Base-by-base conservation (phyloP, 2,797 vertebrate genomes). In the Acanthurus tractus region DNA sequence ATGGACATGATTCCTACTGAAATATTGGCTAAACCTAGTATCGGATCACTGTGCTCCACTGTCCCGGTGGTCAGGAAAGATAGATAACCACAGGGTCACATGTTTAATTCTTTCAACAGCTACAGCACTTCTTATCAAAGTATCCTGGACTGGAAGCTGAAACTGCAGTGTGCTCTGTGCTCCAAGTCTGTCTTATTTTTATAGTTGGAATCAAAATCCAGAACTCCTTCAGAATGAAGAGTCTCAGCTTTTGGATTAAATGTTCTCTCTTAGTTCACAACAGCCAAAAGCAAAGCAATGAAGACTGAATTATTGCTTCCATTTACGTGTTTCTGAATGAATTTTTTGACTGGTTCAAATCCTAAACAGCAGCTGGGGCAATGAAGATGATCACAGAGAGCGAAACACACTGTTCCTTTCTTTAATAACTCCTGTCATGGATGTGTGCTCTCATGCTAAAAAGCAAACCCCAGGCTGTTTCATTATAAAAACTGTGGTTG, bases 101-200 rank as follows among this genome's bases (percentile, higher is more conserved):
- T 15, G 53, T 67, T 54, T 18, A 50, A 66, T 48, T 55, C 22
- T 65, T 12, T 54, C 20, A 48, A 45, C 29, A 62, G 55, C 55
- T n/a, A 10, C 17, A 46, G 53, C 11, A 36, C 11, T 64, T 63
- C 55, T 48, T 53, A 65, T 78, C 29, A 53, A n/a, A 73, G 50
- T 2, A 40, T 70, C 56, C 52, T 63, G 70, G 55, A 53, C 46
- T 6, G 3, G 11, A 42, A 18, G 45, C 29, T 46, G 40, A 34
- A 25, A 18, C 40, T 34, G 15, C 50, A 15, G 61, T 2, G 17
- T 20, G 54, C 25, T 44, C 61, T 58, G 45, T 14, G 48, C 34
- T 63, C 48, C 45, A 18, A 8, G 13, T 63, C 22, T 13, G 22
- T 64, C 36, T 17, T 22, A 45, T 71, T 46, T 58, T 48, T 46